phyloP scores from a whole-genome alignment of 2,888 invertebrate species.

The Leuctra nigra region DNA sequence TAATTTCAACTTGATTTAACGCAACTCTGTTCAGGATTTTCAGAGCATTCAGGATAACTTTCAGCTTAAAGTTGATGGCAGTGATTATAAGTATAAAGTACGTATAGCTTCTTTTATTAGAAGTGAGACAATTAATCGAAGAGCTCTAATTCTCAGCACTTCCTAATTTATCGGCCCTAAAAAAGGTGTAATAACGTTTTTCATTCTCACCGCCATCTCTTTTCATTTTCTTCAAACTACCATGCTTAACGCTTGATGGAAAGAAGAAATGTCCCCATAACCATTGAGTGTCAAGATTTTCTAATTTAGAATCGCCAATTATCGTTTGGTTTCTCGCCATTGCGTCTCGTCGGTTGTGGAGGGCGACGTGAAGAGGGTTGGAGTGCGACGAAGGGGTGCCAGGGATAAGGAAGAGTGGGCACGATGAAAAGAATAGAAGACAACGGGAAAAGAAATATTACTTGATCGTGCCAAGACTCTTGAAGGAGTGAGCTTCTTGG shows the following conservation, averaged over 20 bases:
- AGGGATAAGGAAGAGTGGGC: slow-evolving; percentile 28
- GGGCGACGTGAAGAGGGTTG: slow-evolving; percentile 27
- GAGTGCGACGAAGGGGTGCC: slow-evolving; percentile 31
- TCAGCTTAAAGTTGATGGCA: no score
- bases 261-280: slow-evolving; percentile 19
- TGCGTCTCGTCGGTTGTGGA: slow-evolving; percentile 26
- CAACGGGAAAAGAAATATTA: slow-evolving; percentile 24
- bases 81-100: no score
- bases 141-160: neutral
- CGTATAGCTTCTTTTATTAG: no score
- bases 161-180: neutral
- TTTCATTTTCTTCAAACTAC: neutral
- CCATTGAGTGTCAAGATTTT: slow-evolving; percentile 24
- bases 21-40: no score
- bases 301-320: slow-evolving; percentile 29
- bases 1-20: no score
- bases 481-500: neutral
- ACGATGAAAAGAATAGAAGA: slow-evolving; percentile 21
- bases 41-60: no score
- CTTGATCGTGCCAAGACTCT: slow-evolving; percentile 25
- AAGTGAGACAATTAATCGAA: no score
- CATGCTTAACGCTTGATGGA: neutral
- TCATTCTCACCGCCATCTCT: neutral
- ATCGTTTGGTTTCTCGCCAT: slow-evolving; percentile 25
- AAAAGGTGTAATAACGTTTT: neutral